Base-by-base conservation (phyloP, 2,113 vertebrate species). In the Oryzias celebensis region DNA sequence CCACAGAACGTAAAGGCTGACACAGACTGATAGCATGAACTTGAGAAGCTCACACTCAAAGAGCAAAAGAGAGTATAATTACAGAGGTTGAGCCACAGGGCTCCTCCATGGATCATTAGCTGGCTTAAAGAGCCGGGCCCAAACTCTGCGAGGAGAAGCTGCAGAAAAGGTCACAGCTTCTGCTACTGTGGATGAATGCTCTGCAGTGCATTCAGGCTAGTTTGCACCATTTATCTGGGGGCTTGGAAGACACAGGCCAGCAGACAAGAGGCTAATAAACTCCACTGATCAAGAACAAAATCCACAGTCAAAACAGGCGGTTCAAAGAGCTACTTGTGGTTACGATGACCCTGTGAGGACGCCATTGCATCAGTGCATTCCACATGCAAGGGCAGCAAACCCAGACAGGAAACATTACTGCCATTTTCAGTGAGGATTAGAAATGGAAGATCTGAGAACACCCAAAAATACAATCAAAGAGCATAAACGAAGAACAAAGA, bases 71-170 rank as follows among this genome's bases (percentile, higher is more conserved):
- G 80, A 69, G 69, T 75, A 59, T 86, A 86, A 86, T 86, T 80
- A 82, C 81, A 78, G 82, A 78, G 77, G 79, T 61, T 80, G 79
- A 76, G 77, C 82, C 68, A 74, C 82, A 15, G 79, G 82, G 77
- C 79, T 82, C 49, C 71, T 80, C 68, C 14, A 64, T 57, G 79
- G 85, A 82, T 86, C 85, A 84, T 86, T 86, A 82, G 81, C 45
- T 71, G 22, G 76, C 79, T 71, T 82, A 84, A 84, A 86, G 73
- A 86, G 78, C 71, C 77, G 51, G 13, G 31, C 56, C 52, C 26
- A 12, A 10, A 57, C 66, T 10, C 74, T 55, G 65, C n/a, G 65
- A 55, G 58, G 42, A 73, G 49, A 68, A 43, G 51, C 51, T 1
- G 61, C 67, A 59, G 66, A 54, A 84, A 86, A 86, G 84, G 81